Conservation (phyloP, 2,888 invertebrate species). For the Hypomecis punctinalis region DNA sequence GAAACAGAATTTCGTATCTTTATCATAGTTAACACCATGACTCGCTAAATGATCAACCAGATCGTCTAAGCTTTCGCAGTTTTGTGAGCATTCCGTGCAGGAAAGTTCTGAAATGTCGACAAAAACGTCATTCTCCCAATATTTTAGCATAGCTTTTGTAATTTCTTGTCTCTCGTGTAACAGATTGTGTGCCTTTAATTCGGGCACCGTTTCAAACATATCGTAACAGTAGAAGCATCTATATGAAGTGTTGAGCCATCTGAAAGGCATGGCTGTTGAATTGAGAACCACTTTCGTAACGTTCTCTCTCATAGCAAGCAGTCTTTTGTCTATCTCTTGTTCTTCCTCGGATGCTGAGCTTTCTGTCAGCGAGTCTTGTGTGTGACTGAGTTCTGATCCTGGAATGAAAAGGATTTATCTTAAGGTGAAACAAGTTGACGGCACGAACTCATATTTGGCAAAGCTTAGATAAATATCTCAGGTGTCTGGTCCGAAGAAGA, state of each 20-base stretch:
- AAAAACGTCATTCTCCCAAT: slow-evolving; percentile 48
- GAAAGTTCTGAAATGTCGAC: slow-evolving; percentile 47
- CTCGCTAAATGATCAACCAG: slow-evolving; percentile 46
- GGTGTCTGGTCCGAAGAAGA: too few relatives aligned
- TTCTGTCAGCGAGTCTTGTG: slow-evolving; percentile 36
- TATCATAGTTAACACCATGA: slow-evolving; percentile 43
- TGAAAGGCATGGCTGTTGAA: slow-evolving; percentile 54
- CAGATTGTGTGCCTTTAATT: slow-evolving; percentile 47
- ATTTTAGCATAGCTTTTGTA: slow-evolving; percentile 41
- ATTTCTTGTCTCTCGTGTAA: slow-evolving; percentile 43
- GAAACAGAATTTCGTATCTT: slow-evolving; percentile 29
- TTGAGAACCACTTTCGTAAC: slow-evolving; percentile 52
- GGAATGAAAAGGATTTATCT: slow-evolving; percentile 17
- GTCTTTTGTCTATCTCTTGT: slow-evolving; percentile 6
- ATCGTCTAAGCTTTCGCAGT: slow-evolving; percentile 36
- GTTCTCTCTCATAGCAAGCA: slow-evolving; percentile 49
- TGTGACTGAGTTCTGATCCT: slow-evolving; percentile 9
- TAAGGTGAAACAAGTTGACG: too few relatives aligned
- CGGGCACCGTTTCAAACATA: slow-evolving; percentile 46
- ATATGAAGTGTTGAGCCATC: slow-evolving; percentile 52
- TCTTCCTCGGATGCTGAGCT: slow-evolving; percentile 9
- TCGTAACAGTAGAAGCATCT: slow-evolving; percentile 58
- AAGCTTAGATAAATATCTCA: too few relatives aligned
- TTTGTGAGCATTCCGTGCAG: slow-evolving; percentile 44
- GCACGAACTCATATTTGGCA: too few relatives aligned